phyloP scores from a whole-genome alignment of 2,888 invertebrate species.

The Limnephilus marmoratus region DNA sequence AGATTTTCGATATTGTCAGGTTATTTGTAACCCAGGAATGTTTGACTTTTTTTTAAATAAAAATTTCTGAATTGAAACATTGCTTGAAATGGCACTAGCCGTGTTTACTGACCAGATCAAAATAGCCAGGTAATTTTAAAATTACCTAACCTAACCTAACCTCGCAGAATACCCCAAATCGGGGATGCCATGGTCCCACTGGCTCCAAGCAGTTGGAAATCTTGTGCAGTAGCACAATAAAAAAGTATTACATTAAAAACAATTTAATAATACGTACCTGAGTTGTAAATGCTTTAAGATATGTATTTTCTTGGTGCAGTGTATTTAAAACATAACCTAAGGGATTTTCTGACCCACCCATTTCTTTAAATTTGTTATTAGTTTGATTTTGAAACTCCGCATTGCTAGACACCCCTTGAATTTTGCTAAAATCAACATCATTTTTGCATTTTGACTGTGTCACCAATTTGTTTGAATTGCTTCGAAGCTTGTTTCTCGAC shows the following conservation, averaged over 20 bases:
- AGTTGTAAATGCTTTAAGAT: constrained; percentile 69
- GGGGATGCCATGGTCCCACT: no score
- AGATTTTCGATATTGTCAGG: no score
- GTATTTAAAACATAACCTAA: constrained; percentile 55
- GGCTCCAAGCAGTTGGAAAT: no score
- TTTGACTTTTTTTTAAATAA: no score
- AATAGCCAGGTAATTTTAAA: no score
- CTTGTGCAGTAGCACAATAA: no score
- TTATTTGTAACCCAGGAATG: no score
- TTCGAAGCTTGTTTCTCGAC: neutral
- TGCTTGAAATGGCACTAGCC: no score
- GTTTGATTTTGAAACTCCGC: neutral
- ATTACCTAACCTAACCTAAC: no score
- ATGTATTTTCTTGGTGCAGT: constrained; percentile 68
- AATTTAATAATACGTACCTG: constrained; percentile 69
- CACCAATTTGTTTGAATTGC: neutral
- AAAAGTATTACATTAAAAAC: neutral
- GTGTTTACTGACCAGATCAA: no score
- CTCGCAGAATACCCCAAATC: no score
- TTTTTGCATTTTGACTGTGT: neutral
- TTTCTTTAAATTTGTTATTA: constrained; percentile 4
- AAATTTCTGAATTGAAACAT: no score
- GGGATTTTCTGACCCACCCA: constrained; percentile 11
- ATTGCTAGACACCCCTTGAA: neutral
- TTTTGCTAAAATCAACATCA: neutral